Conservation (phyloP, 2,797 vertebrate species). For the Myiotriccus ornatus region DNA sequence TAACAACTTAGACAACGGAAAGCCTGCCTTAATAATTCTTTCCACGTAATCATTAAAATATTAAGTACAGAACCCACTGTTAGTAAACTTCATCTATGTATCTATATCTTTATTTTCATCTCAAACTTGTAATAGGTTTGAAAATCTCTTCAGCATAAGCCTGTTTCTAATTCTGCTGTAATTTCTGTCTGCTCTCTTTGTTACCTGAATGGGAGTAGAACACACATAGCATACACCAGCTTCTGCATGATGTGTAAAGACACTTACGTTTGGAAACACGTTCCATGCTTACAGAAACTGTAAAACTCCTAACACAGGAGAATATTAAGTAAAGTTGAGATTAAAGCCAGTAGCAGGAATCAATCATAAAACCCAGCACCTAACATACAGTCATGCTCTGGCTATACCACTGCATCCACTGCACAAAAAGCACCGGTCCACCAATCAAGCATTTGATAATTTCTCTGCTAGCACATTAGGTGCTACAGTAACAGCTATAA, state of each 20-base stretch:
- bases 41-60: neutral
- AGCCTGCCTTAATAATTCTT: neutral
- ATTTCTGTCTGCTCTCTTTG: neutral
- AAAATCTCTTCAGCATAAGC: neutral
- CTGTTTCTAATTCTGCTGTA: neutral
- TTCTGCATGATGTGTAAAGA: neutral
- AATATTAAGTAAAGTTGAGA: neutral
- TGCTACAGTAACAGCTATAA: neutral
- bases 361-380: fast-evolving
- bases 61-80: neutral
- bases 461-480: neutral
- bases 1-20: neutral
- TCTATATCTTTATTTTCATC: neutral
- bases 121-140: neutral
- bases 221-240: neutral
- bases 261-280: neutral
- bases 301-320: neutral
- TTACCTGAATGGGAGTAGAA: neutral
- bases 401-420: neutral
- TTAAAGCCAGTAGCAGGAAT: neutral
- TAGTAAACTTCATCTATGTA: neutral
- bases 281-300: neutral
- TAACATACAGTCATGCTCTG: neutral
- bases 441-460: neutral
- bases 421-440: neutral